These are phyloP conservation scores for Nothobranchius kuhntae DNA, from an alignment of 2,113 vertebrate genomes.

Conservation along the genomic window DNA sequence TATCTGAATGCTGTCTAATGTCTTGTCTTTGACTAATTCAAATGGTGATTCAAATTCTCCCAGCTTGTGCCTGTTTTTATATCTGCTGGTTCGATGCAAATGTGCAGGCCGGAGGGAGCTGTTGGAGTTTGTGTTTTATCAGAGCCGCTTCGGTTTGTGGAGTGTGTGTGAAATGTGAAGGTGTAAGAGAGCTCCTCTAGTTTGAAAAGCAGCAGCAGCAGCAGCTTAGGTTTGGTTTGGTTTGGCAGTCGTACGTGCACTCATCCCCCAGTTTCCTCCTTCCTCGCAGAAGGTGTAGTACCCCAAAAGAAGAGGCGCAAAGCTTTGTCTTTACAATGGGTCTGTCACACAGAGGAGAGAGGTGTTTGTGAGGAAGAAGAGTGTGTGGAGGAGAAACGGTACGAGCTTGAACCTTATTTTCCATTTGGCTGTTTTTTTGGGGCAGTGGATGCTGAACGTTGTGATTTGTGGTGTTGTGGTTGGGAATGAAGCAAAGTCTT, in stretches of 20 bases:
- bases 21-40: conserved; percentile 68
- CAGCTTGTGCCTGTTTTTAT: conserved; percentile 58
- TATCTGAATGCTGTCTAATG: conserved; percentile 40
- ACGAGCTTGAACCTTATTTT: conserved; percentile 61
- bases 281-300: conserved; percentile 57
- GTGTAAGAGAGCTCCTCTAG: neutral
- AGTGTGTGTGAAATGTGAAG: neutral
- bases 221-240: conserved; percentile 46
- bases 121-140: conserved; percentile 43
- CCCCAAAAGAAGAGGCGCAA: conserved; percentile 43
- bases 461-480: conserved; percentile 36
- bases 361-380: conserved; percentile 37
- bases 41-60: conserved; percentile 73
- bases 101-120: conserved; percentile 45
- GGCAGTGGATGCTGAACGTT: conserved; percentile 24
- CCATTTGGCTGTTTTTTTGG: conserved; percentile 35
- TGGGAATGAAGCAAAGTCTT: conserved; percentile 19
- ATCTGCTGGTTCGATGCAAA: conserved; percentile 74
- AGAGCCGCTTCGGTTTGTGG: too few relatives aligned
- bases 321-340: conserved; percentile 19
- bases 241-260: conserved; percentile 11
- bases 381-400: conserved; percentile 62
- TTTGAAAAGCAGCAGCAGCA: conserved; percentile 33
- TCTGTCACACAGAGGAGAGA: conserved; percentile 29
- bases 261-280: conserved; percentile 52